These are phyloP conservation scores for Bagarius yarrelli DNA, from an alignment of 2,113 vertebrate species.

Conservation along the genomic window DNA sequence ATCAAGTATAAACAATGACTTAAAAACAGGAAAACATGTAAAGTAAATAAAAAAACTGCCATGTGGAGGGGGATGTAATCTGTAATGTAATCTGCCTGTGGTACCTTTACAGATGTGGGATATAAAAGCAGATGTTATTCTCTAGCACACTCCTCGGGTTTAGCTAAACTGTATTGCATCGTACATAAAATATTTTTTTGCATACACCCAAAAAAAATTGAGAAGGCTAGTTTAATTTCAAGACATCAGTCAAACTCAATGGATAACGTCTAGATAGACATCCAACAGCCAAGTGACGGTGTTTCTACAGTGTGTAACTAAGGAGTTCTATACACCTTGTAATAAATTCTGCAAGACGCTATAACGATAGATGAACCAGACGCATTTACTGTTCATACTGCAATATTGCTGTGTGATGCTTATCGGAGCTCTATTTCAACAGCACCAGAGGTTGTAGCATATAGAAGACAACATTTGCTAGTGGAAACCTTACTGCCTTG, in stretches of 20 bases:
- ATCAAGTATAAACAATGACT: conserved; percentile 47
- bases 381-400: neutral
- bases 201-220: conserved; percentile 20
- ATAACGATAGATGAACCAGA: neutral
- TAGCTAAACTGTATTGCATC: conserved; percentile 47
- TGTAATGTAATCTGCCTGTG: conserved; percentile 54
- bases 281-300: neutral
- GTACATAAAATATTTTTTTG: conserved; percentile 11
- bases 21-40: conserved; percentile 37
- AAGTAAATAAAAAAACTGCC: conserved; percentile 35
- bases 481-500: neutral
- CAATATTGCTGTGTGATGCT: neutral
- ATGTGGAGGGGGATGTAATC: conserved; percentile 26
- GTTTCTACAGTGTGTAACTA: neutral
- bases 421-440: neutral
- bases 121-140: conserved; percentile 60
- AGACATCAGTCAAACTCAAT: conserved; percentile 2
- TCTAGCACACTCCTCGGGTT: conserved; percentile 52
- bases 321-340: neutral
- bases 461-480: neutral
- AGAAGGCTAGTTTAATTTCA: neutral
- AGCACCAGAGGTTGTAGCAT: neutral
- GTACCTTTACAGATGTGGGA: conserved; percentile 43
- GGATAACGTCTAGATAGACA: neutral
- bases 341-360: neutral